phyloP scores from a whole-genome alignment of 2,113 vertebrate genomes.

The Pygoscelis adeliae region DNA sequence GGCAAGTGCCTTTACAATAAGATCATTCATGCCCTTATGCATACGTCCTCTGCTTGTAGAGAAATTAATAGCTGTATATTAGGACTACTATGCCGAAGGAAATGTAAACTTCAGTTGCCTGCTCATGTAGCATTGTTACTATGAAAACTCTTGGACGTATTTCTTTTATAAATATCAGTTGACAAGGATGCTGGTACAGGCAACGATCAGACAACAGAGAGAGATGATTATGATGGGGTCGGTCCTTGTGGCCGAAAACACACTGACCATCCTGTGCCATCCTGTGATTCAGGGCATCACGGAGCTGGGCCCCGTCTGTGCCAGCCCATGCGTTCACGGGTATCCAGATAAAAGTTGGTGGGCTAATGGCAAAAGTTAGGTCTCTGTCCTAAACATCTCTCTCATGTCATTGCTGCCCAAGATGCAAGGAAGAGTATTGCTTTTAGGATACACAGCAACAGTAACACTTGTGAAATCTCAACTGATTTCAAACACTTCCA shows the following conservation, averaged over 20 bases:
- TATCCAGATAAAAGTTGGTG: not conserved
- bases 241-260: not conserved
- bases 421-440: not conserved
- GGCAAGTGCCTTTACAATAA: not conserved
- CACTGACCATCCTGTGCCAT: not conserved
- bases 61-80: not conserved
- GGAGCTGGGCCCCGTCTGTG: fast-evolving
- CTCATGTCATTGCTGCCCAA: not conserved
- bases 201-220: not conserved
- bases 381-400: not conserved
- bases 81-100: not conserved
- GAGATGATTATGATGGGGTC: not conserved
- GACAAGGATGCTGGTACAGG: not conserved
- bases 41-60: not conserved
- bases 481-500: not conserved
- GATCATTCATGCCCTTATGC: not conserved
- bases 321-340: not conserved
- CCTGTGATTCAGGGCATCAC: not conserved
- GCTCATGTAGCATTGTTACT: not conserved
- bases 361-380: not conserved
- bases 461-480: not conserved
- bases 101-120: not conserved
- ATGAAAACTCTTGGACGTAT: not conserved
- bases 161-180: not conserved
- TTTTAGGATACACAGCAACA: not conserved